phyloP scores from a whole-genome alignment of 1,140 invertebrate genomes.

The Hycleus phaleratus region DNA sequence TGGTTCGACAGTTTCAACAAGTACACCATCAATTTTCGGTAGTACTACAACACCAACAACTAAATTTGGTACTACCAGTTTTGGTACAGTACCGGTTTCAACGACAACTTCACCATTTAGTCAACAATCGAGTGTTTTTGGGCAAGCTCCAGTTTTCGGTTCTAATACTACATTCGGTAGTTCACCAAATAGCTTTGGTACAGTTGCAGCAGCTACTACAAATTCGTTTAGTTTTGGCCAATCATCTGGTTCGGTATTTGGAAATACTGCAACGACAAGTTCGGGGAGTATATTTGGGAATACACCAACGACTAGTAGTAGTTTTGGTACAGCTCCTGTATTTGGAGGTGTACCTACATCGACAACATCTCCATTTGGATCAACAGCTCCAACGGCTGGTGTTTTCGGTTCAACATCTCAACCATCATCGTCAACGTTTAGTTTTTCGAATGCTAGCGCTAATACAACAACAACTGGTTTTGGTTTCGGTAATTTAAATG shows the following conservation, averaged over 20 bases:
- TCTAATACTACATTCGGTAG: neutral
- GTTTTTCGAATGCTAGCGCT: neutral
- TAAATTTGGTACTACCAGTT: constrained; percentile 6
- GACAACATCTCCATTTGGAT: constrained; percentile 2
- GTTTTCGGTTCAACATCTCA: neutral
- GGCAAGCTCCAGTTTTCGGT: constrained; percentile 5
- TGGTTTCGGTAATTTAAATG: constrained; percentile 27
- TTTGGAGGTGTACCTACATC: constrained; percentile 2
- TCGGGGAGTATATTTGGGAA: constrained; percentile 18
- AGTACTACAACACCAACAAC: neutral
- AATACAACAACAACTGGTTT: constrained; percentile 4
- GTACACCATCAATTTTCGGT: constrained; percentile 10
- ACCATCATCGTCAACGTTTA: neutral
- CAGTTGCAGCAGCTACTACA: constrained; percentile 8
- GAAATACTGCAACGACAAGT: constrained; percentile 5
- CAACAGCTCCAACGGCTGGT: neutral
- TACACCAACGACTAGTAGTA: constrained; percentile 14
- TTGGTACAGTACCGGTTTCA: neutral
- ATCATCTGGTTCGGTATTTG: constrained; percentile 7
- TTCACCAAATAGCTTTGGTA: constrained; percentile 1
- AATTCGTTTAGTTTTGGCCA: constrained; percentile 11
- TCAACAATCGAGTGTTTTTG: constrained; percentile 1
- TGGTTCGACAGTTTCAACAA: constrained; percentile 13
- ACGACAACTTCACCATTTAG: neutral
- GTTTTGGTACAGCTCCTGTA: constrained; percentile 18